These are phyloP conservation scores for Sinhomidia bicolor DNA, from an alignment of 2,888 invertebrate genomes.

Conservation along the genomic window DNA sequence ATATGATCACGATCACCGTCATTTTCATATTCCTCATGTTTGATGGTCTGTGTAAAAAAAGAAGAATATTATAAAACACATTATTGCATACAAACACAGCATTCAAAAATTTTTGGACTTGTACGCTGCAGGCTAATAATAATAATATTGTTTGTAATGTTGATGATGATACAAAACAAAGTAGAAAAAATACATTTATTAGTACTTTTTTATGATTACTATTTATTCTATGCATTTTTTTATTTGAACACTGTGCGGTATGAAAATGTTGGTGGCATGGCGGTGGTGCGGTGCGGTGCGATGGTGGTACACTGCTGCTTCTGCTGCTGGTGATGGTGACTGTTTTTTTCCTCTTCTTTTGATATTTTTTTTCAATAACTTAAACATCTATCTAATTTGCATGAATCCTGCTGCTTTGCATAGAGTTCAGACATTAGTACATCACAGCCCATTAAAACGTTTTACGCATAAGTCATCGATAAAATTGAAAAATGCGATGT, in stretches of 20 bases:
- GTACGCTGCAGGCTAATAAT: slow-evolving; percentile 63
- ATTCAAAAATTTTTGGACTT: slow-evolving; percentile 46
- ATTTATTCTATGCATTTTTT: too few relatives aligned
- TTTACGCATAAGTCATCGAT: slow-evolving; percentile 43
- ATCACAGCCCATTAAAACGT: slow-evolving; percentile 58
- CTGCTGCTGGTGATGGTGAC: slow-evolving; percentile 30
- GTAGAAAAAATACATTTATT: slow-evolving; percentile 17
- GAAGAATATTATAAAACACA: slow-evolving; percentile 32
- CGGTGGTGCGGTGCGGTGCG: slow-evolving; percentile 17
- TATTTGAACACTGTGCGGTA: slow-evolving; percentile 7
- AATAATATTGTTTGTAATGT: slow-evolving; percentile 46
- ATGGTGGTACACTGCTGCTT: not conserved
- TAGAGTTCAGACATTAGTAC: slow-evolving; percentile 29
- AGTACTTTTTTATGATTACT: not conserved
- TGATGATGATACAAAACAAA: not conserved
- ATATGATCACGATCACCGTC: slow-evolving; percentile 54
- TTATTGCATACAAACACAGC: too few relatives aligned
- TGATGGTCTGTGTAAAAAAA: not conserved
- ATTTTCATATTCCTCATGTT: slow-evolving; percentile 27
- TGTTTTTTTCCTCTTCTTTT: slow-evolving; percentile 41
- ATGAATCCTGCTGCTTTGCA: slow-evolving; percentile 65
- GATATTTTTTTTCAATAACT: slow-evolving; percentile 50
- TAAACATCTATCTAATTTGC: slow-evolving; percentile 49
- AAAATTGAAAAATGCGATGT: slow-evolving; percentile 51
- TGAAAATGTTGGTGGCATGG: slow-evolving; percentile 26